A percentile compares a stretch with the other conserved stretches of the same genome.
Conservation (phyloP, 2,113 vertebrate species). For the Oceanodroma tethys region DNA sequence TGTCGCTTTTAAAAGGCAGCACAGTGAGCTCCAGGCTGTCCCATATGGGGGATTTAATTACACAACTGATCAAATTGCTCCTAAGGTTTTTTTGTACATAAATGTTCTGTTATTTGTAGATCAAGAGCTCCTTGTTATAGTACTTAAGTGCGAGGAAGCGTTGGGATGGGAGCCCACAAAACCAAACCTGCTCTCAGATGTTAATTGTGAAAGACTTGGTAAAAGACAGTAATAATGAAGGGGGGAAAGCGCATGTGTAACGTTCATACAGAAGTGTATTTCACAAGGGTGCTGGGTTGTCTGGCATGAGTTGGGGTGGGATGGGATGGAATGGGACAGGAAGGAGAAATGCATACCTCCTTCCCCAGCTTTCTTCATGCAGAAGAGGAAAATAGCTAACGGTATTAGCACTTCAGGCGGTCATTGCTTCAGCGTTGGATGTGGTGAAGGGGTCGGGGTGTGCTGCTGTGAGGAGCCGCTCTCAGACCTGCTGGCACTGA, state of each 20-base stretch:
- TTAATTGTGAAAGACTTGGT: background rate
- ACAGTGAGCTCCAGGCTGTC: background rate
- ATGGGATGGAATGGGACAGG: background rate
- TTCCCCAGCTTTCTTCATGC: background rate
- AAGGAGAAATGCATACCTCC: background rate
- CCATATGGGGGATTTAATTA: background rate
- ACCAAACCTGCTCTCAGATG: background rate
- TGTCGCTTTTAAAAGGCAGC: background rate
- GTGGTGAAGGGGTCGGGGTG: rapidly evolving
- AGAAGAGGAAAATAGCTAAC: background rate
- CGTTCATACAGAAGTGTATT: background rate
- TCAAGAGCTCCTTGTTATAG: background rate
- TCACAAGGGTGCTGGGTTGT: background rate
- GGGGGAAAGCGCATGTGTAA: background rate
- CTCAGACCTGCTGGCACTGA: background rate
- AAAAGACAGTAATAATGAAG: background rate
- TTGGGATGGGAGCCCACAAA: background rate
- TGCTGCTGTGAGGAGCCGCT: background rate
- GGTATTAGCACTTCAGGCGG: background rate
- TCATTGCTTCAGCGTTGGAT: background rate
- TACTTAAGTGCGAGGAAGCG: background rate
- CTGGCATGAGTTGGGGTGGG: background rate
- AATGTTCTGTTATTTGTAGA: background rate
- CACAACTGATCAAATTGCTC: background rate
- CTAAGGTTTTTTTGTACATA: background rate